Percentiles rank a stretch among this genome's conserved stretches.
phyloP scores from a whole-genome alignment of 2,113 vertebrate species.

The Gnathonemus longibarbis region DNA sequence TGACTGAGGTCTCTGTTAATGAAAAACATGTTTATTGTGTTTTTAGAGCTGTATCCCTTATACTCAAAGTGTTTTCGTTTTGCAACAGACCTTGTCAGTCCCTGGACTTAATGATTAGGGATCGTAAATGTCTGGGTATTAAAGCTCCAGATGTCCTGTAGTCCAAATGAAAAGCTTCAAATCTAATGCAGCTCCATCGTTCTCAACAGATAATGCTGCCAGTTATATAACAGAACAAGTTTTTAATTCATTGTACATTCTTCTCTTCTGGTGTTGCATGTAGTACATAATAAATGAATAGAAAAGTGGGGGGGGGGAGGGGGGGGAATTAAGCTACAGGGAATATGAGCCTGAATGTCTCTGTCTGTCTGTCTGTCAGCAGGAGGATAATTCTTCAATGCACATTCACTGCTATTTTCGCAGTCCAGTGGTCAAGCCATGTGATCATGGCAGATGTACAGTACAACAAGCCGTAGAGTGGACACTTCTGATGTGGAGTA shows the following conservation, averaged over 20 bases:
- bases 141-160: background rate
- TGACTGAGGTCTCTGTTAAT: background rate
- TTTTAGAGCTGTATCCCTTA: background rate
- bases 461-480: background rate
- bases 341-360: background rate
- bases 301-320: background rate
- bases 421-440: background rate
- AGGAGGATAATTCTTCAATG: background rate
- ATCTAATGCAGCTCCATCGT: background rate
- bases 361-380: background rate
- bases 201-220: background rate
- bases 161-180: background rate
- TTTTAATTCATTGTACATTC: background rate
- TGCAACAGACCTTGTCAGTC: background rate
- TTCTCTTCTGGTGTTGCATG: background rate
- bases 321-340: background rate
- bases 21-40: slow-evolving; percentile 7
- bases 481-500: background rate
- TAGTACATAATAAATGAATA: background rate
- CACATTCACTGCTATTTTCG: background rate
- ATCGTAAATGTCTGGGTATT: slow-evolving; percentile 1
- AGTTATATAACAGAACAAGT: background rate
- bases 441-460: background rate
- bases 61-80: background rate
- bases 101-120: background rate